Base-by-base conservation (phyloP, 2,113 vertebrate species). In the Oncorhynchus gorbuscha region DNA sequence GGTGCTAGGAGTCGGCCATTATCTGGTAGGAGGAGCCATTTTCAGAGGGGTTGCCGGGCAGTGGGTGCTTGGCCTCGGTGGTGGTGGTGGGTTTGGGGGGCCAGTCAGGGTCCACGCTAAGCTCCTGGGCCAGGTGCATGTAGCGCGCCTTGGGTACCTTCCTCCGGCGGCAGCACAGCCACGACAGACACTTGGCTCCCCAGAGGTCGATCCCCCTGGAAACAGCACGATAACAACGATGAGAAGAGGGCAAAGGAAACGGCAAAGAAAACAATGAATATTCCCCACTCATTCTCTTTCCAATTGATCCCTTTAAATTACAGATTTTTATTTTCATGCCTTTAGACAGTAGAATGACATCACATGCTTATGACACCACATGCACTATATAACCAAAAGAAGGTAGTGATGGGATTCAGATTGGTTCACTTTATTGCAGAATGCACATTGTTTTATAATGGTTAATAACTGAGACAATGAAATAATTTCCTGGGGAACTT, bases 41-140 rank as follows among this genome's bases (percentile, higher is more conserved):
- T 84, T 93, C 94, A 58, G 92, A 93, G 26, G 49, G 49, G 14
- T 51, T 51, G 3, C 84, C 39, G 3, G 69, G 79, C 66, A 89
- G 75, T 49, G 71, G 75, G 72, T 85, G 76, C 90, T 95, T 98
- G 0, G 97, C 98, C 92, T 99, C 98, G 3, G 96, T 99, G 55
- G 95, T 98, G 59, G 97, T 98, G 79, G 95, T 95, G 81, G 97
- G 97, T 88, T 97, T 98, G 39, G 98, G 98, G 26, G 98, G 98
- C 98, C 98, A 99, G 80, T 98, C 96, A 0, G 98, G 98, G 86
- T 99, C 98, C 61, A 97, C 92, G 70, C 94, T 89, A 77, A 99
- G 93, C 90, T 99, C 97, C 92, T 99, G 96, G 77, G 98, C 98
- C 89, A 99, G 93, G 79, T 97, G 95, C 95, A 95, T 96, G 87